These are phyloP conservation scores for Drosophila hydei DNA, from an alignment of 1,140 invertebrate genomes.

Conservation along the genomic window DNA sequence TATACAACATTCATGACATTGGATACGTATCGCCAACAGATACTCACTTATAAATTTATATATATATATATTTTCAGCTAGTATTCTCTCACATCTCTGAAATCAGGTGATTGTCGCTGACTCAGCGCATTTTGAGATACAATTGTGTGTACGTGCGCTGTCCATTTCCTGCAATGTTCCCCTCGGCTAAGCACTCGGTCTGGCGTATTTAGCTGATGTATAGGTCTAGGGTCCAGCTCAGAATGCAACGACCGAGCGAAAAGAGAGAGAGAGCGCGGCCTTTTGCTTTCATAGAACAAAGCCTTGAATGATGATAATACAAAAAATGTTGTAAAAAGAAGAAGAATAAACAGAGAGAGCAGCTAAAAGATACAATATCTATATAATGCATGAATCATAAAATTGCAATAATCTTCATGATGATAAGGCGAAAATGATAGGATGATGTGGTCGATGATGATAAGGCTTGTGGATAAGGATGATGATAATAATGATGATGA, in stretches of 20 bases:
- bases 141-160: conserved; percentile 18
- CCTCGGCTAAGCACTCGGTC: not conserved
- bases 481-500: too few species aligned
- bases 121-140: conserved; percentile 31
- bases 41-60: not conserved
- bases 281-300: conserved; percentile 66
- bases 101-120: conserved; percentile 38
- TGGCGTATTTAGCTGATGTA: not conserved
- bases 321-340: conserved; percentile 40
- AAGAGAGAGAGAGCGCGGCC: conserved; percentile 26
- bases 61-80: not conserved
- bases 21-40: too few species aligned
- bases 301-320: conserved; percentile 38
- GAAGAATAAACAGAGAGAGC: not conserved
- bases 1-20: too few species aligned
- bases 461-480: not conserved
- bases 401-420: not conserved
- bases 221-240: conserved; percentile 6
- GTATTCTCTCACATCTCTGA: conserved; percentile 12
- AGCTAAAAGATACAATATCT: conserved; percentile 5
- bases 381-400: conserved; percentile 35
- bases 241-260: conserved; percentile 7
- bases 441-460: conserved; percentile 14
- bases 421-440: conserved; percentile 5
- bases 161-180: conserved; percentile 24